Evolutionary conservation across 2,888 invertebrate genomes (phyloP), one percentile per base, ranked within the genome.

Genomic region (Cheilosia impressa): DNA sequence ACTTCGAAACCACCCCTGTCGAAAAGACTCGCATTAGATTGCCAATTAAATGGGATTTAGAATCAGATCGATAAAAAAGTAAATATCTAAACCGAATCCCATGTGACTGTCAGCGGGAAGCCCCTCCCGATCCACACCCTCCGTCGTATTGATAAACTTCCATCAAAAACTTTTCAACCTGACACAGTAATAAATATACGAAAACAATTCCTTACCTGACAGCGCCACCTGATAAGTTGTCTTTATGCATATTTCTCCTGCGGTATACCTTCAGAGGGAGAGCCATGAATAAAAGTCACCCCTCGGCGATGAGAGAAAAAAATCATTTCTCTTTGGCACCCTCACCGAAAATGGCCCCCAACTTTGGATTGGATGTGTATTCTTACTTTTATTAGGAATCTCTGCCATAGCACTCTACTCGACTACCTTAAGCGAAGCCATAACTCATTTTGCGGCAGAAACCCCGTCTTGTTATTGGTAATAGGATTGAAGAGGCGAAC

Each of bases 311-410:
- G 62, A 38, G 69, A 79, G 31, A 31, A 31, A 31, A 80, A 55
- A 76, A 55, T 75, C 55, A 84, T 84, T 80, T 84, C 76, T 75
- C 71, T 71, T 75, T 84, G 79, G 73, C 73, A 79, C 73, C 83
- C 63, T 71, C 73, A 50, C 52, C 65, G 71, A 84, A 84, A 80
- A 76, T 76, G 75, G 65, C 65, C 75, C 53, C 47, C 22, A 69
- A 38, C 63, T 58, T 63, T n/a, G 76, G 63, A 41, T 31, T 50
- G 63, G 50, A 6, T 27, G 27, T 27, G 63, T 55, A 47, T 24
- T 34, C 5, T 55, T 58, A 66, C 27, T 80, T 84, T 80, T 75
- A 84, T 79, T 79, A 76, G 79, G 71, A 80, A 84, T 79, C 80
- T 75, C 65, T 76, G 69, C 53, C 60, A 53, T 22, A 38, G 27